Evolutionary conservation across 2,888 invertebrate genomes (phyloP).

Genomic region (Idaea biselata): DNA sequence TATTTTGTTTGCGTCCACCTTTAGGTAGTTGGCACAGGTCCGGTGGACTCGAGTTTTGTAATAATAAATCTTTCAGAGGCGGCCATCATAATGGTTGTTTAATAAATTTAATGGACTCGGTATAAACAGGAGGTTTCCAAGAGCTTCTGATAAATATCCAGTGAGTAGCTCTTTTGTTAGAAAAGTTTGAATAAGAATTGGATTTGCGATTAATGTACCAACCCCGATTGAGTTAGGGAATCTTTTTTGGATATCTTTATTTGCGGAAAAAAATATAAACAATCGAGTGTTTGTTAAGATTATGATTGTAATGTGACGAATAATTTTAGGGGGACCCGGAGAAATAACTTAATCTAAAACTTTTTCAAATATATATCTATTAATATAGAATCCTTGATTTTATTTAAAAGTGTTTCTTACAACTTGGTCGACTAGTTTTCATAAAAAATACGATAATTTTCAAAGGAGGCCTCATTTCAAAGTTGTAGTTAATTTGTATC

Average conservation of each 20-base stretch:
- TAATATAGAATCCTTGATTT: too few species aligned
- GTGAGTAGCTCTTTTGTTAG: slow-evolving; percentile 50
- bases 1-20: background rate
- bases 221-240: background rate
- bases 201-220: slow-evolving; percentile 8
- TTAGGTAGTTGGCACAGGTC: slow-evolving; percentile 3
- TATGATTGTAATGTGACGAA: background rate
- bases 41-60: slow-evolving; percentile 6
- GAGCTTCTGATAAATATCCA: slow-evolving; percentile 44
- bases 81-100: slow-evolving; percentile 48
- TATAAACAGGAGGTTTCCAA: slow-evolving; percentile 27
- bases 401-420: too few species aligned
- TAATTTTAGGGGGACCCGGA: too few species aligned
- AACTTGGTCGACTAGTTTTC: too few species aligned
- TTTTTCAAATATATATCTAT: too few species aligned
- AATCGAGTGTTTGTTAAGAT: background rate
- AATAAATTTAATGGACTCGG: slow-evolving; percentile 59
- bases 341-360: too few species aligned
- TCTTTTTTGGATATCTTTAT: background rate
- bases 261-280: background rate
- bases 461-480: too few species aligned
- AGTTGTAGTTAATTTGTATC: too few species aligned
- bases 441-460: too few species aligned
- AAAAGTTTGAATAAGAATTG: slow-evolving; percentile 21
- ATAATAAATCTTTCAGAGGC: slow-evolving; percentile 15